Conservation (phyloP, 2,797 vertebrate genomes). For the Sitta carolinensis region DNA sequence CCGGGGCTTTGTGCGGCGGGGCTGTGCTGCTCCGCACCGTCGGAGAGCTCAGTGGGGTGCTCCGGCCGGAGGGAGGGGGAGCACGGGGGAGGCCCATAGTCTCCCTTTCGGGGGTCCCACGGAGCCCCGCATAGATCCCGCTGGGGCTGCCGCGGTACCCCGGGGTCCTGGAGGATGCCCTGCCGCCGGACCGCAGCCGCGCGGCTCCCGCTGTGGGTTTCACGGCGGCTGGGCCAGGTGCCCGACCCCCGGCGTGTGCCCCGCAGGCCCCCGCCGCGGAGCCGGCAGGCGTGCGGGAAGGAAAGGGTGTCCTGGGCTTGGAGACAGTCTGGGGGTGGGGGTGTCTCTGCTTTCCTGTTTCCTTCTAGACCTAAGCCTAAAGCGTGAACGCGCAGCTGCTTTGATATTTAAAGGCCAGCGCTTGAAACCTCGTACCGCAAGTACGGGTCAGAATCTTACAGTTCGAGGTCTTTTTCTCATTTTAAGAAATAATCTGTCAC, state of each 20-base stretch:
- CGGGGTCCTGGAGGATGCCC: background rate
- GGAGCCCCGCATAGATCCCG: background rate
- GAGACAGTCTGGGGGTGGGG: background rate
- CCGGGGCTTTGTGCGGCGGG: background rate
- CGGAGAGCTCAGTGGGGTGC: accelerated
- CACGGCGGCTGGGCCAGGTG: background rate
- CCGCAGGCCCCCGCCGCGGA: background rate
- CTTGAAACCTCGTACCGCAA: background rate
- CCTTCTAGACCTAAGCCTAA: background rate
- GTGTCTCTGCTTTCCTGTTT: background rate
- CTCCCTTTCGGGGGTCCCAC: accelerated
- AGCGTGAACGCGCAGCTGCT: background rate
- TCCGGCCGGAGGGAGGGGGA: too few species aligned
- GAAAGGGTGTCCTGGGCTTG: background rate
- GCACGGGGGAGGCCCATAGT: accelerated
- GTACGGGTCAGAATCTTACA: background rate
- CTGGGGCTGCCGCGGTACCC: accelerated
- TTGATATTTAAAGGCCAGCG: background rate
- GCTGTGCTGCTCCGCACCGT: accelerated
- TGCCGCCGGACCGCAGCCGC: background rate
- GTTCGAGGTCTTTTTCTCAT: background rate
- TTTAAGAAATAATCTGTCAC: background rate
- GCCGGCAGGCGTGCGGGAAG: background rate
- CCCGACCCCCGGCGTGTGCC: background rate
- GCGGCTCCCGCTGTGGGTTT: background rate